Percentiles rank a stretch among this genome's conserved stretches.
Conservation (phyloP, 2,113 vertebrate genomes). For the Pluvialis apricaria region DNA sequence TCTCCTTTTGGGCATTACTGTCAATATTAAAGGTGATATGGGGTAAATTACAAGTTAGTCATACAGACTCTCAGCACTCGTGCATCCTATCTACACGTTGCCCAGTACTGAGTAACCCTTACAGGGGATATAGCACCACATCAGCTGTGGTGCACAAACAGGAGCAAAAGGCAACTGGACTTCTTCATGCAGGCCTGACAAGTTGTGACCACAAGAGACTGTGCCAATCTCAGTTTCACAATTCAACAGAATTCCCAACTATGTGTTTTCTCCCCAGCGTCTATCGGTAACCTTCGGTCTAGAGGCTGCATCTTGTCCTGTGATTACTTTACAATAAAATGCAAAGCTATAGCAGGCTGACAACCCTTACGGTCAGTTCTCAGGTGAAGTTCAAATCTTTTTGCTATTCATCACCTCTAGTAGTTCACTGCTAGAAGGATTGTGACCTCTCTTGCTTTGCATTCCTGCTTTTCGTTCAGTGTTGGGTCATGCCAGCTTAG, state of each 20-base stretch:
- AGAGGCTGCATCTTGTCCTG: not conserved
- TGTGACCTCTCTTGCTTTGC: not conserved
- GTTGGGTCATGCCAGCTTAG: not conserved
- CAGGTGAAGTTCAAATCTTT: not conserved
- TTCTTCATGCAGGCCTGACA: not conserved
- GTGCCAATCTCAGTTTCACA: not conserved
- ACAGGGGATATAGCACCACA: rapidly evolving
- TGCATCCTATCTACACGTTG: not conserved
- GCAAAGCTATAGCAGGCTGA: not conserved
- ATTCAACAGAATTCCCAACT: not conserved
- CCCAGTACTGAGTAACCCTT: not conserved
- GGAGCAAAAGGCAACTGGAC: not conserved
- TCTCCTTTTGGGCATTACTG: not conserved
- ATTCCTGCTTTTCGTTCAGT: not conserved
- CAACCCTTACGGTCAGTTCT: not conserved
- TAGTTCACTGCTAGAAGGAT: not conserved
- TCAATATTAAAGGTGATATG: not conserved
- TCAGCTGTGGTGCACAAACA: not conserved
- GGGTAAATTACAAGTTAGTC: not conserved
- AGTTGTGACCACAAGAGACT: not conserved
- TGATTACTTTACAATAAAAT: not conserved
- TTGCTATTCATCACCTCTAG: not conserved
- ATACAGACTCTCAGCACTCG: not conserved
- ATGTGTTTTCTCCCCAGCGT: not conserved
- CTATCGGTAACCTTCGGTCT: not conserved